Evolutionary conservation across 2,113 vertebrate species (phyloP), one percentile per base, ranked within the genome.

Genomic region (Peromyscus polionotus): DNA sequence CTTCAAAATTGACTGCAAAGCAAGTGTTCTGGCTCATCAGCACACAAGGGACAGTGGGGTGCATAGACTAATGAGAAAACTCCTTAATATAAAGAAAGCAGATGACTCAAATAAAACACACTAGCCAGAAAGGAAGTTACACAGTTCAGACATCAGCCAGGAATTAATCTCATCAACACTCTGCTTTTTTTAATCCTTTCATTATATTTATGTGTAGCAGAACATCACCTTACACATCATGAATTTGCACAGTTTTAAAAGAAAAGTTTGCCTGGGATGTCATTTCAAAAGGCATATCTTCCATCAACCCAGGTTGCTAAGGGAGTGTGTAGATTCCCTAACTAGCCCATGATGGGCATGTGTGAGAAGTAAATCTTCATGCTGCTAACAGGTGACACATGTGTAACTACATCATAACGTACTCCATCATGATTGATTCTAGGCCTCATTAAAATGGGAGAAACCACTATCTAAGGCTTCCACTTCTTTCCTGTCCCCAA

Each of bases 1-100:
- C 85, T 87, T 88, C 51, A 59, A 85, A 97, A 94, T 95, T 68
- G 89, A 83, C 72, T 93, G 14, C 68, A 93, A 97, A 91, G 36
- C 65, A 77, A 96, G 20, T 67, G 48, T 95, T 88, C 94, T 83
- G 61, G 54, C 20, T 91, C 24, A 94, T 89, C 84, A 91, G n/a
- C 33, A 83, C 22, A 83, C 3, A 77, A 86, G 51, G 94, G 31
- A 80, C 9, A 94, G 39, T 80, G 77, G 77, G 19, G 90, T 73
- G 63, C 39, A 87, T 3, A 84, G 6, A 19, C 89, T 94, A 77
- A 96, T 79, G 86, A 95, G 88, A 95, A 94, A 97, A 96, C 61
- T 88, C 36, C 4, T 42, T 88, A 63, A 72, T 67, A 42, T 73
- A 31, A 95, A 88, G 79, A 95, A 80, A 92, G 5, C 20, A 89